Evolutionary conservation across 2,797 vertebrate genomes (phyloP).

Genomic region (Neopelma chrysocephalum): DNA sequence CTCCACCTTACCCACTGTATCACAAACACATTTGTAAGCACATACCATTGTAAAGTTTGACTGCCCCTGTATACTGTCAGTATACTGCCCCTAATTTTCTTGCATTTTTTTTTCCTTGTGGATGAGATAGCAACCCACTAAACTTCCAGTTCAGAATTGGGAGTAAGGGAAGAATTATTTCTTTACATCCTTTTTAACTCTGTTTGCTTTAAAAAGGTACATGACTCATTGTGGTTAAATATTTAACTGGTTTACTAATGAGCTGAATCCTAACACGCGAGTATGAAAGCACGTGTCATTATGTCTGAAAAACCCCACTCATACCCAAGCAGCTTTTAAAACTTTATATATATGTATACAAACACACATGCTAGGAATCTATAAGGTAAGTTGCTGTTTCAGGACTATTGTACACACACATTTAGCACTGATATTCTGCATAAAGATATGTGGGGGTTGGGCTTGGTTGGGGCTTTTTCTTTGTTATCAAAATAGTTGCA

Average conservation of each 20-base stretch:
- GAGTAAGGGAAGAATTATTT: background rate
- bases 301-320: background rate
- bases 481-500: background rate
- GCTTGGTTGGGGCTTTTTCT: background rate
- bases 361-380: background rate
- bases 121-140: background rate
- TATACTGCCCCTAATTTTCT: background rate
- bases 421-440: background rate
- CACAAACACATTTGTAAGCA: background rate
- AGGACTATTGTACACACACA: background rate
- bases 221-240: conserved; percentile 18
- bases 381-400: background rate
- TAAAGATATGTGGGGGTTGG: background rate
- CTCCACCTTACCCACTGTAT: background rate
- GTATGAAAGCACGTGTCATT: background rate
- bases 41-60: background rate
- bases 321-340: background rate
- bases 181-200: background rate
- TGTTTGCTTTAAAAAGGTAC: background rate
- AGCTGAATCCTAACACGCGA: background rate
- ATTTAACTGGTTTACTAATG: conserved; percentile 22
- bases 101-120: background rate
- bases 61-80: background rate
- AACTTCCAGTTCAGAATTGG: background rate
- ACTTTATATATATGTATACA: fast-evolving